Evolutionary conservation across 1,140 invertebrate genomes (phyloP), one percentile per base, ranked within the genome.

Genomic region (Arion vulgaris): DNA sequence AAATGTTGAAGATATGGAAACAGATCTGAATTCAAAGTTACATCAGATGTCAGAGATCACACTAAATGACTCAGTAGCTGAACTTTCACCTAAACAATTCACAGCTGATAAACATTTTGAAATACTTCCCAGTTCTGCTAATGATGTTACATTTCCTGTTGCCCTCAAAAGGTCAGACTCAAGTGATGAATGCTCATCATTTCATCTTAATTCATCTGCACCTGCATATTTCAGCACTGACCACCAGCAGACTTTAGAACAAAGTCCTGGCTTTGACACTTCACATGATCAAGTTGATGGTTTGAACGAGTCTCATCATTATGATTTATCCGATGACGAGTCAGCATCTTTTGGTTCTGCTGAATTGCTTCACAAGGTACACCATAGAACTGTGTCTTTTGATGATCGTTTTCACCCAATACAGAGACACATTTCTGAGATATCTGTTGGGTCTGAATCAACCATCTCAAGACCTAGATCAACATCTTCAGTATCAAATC

Each of bases 401-500:
- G 62, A 49, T 80, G 78, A 80, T 69, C 36, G n/a, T 5, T 49
- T 71, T 19, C 34, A 49, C 34, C n/a, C 36, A 32, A 2, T 36
- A 53, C 26, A 34, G 17, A 69, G 78, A 41, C 36, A 32, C 9
- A 19, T 36, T 71, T 34, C 39, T 53, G 32, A 39, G 28, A n/a
- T n/a, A 72, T 75, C 73, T 4, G 4, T 75, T 28, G 41, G 38
- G 17, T 26, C 39, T 34, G 78, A 45, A 36, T 36, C 78, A 28
- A 41, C 15, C 2, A 36, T 32, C 15, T 79, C 76, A 38, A 1
- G 66, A n/a, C 71, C 80, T 51, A 62, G 80, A 15, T 81, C 80
- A 36, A 73, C 13, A 1, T 81, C 80, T 39, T 36, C 80, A 36
- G 69, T 66, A 45, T 57, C 80, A 1, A 84, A 84, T 57, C 83